These are phyloP conservation scores for Habroteleia sp. DNA, from an alignment of 2,888 invertebrate genomes.

Conservation along the genomic window DNA sequence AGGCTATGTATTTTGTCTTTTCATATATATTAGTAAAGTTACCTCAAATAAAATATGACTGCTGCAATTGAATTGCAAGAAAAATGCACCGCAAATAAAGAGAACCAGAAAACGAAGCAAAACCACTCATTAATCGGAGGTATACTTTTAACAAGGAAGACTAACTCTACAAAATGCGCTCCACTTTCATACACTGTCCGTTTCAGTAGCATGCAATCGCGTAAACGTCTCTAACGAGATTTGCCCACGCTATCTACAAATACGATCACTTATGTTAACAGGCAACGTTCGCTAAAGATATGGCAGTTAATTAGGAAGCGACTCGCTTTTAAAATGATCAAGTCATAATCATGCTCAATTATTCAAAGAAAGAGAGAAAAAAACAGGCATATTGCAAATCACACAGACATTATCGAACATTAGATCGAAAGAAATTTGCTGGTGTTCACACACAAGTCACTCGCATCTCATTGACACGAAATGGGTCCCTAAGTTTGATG, in stretches of 20 bases:
- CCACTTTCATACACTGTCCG: constrained; percentile 27
- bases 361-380: not conserved
- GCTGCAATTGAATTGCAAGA: constrained; percentile 3
- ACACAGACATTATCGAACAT: not conserved
- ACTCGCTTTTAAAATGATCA: constrained; percentile 36
- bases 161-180: constrained; percentile 66
- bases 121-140: not conserved
- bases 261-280: constrained; percentile 32
- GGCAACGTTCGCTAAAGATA: constrained; percentile 43
- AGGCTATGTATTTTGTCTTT: constrained; percentile 3
- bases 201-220: constrained; percentile 19
- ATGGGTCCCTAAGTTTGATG: no score
- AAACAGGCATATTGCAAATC: constrained; percentile 6
- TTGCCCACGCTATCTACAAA: constrained; percentile 34
- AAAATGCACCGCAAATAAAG: constrained; percentile 3
- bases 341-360: constrained; percentile 27
- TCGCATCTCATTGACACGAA: no score
- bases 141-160: constrained; percentile 69
- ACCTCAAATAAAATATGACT: constrained; percentile 8
- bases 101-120: not conserved
- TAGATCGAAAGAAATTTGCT: no score
- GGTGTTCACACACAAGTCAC: no score
- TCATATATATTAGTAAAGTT: constrained; percentile 16
- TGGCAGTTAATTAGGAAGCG: constrained; percentile 61
- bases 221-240: constrained; percentile 6